Conservation (phyloP, 1,140 invertebrate species). For the Pseudomyrmex concolor region DNA sequence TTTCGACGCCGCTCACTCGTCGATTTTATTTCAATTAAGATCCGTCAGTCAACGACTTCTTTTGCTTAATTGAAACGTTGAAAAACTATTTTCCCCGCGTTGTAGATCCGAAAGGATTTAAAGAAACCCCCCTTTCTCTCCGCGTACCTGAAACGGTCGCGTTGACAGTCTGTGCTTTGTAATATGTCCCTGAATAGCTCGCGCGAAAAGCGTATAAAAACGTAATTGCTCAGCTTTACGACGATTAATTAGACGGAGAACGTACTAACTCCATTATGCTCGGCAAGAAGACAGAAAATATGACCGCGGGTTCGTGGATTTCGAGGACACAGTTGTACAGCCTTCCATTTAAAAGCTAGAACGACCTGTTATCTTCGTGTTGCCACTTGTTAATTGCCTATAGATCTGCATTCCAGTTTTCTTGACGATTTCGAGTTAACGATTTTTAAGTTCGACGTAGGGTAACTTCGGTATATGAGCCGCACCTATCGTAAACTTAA, state of each 20-base stretch:
- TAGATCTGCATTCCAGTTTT: background rate
- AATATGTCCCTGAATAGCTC: slow-evolving; percentile 8
- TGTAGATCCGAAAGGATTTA: slow-evolving; percentile 20
- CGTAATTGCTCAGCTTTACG: slow-evolving; percentile 49
- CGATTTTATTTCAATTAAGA: slow-evolving; percentile 59
- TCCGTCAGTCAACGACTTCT: slow-evolving; percentile 53
- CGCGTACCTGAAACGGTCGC: background rate
- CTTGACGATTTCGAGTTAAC: background rate
- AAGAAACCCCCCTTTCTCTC: background rate
- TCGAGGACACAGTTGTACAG: slow-evolving; percentile 7
- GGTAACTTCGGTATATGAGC: too few relatives aligned
- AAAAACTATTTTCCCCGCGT: slow-evolving; percentile 47
- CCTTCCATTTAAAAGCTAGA: slow-evolving; percentile 13
- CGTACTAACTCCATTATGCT: slow-evolving; percentile 50
- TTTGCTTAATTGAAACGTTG: slow-evolving; percentile 55
- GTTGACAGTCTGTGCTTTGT: slow-evolving; percentile 39
- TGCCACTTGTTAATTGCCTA: background rate
- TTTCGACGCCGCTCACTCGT: slow-evolving; percentile 19
- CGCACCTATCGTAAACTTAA: too few relatives aligned
- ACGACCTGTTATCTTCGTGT: background rate
- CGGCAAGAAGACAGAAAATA: slow-evolving; percentile 39
- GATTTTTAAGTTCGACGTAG: background rate
- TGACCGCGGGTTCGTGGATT: background rate
- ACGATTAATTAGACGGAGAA: slow-evolving; percentile 52
- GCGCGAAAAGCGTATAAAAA: slow-evolving; percentile 48